Base-by-base conservation (phyloP, 2,113 vertebrate genomes). In the Dromaius novaehollandiae region DNA sequence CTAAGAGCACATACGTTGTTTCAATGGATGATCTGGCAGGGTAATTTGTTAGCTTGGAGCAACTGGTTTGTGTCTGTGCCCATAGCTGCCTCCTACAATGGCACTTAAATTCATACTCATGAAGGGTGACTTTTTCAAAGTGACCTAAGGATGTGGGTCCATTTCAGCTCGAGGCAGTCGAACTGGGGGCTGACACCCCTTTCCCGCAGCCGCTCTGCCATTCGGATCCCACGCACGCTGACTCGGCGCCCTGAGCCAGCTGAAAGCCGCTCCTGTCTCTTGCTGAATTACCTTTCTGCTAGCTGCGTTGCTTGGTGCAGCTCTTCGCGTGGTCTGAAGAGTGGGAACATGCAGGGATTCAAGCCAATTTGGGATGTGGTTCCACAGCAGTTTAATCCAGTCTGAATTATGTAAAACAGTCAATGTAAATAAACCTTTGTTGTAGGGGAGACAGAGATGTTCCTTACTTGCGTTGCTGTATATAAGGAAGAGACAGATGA, bases 351-450 rank as follows among this genome's bases (percentile, higher is more conserved):
- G 7, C 2, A 80, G 63, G 58, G 48, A 14, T n/a, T 34, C 48
- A 88, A 83, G 50, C 77, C 76, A 63, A 4, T 58, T 70, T 69
- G 92, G 83, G 79, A 71, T 94, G 76, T 53, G 78, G 78, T 30
- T 88, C 78, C 46, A 88, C 82, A 77, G 71, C 0, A 3, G 82
- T 91, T 90, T 81, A 90, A 91, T 88, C 76, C 85, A 81, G 82
- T 42, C 93, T 91, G 91, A 96, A 93, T 94, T 8, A 44, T 95
- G 82, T 91, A 86, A 86, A 92, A 48, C 48, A 86, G 75, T 86
- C 91, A 82, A 32, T 42, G 88, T 95, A 96, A 96, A 97, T 81
- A 96, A 96, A 93, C 68, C 64, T 95, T 71, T 93, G 61, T 63
- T 76, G 46, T 3, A 95, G 60, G 66, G 77, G 75, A 95, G 73